Evolutionary conservation across 1,140 invertebrate genomes (phyloP).

Genomic region (Drosophila tropicalis): DNA sequence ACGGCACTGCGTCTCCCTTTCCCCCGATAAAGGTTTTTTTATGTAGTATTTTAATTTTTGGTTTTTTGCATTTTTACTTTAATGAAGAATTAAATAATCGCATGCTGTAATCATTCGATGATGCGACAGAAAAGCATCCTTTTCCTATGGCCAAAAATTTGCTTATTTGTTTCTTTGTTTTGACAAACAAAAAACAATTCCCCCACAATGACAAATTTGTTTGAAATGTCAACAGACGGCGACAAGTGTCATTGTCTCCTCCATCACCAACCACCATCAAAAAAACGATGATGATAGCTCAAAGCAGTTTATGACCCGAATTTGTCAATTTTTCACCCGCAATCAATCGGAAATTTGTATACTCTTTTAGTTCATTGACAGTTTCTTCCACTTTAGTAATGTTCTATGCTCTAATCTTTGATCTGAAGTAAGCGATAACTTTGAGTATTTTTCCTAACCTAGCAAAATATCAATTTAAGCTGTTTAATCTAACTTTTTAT

Average conservation of each 20-base stretch:
- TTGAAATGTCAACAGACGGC: constrained; percentile 70
- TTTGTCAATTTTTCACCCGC: constrained; percentile 28
- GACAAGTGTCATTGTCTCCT: constrained; percentile 70
- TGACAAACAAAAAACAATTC: constrained; percentile 31
- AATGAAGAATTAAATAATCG: constrained; percentile 30
- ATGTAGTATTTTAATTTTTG: not conserved
- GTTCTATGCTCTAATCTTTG: too few relatives aligned
- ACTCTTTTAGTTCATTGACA: not conserved
- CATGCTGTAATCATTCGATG: constrained; percentile 41
- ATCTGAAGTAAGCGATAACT: too few relatives aligned
- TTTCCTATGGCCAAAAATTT: constrained; percentile 40
- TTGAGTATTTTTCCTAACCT: too few relatives aligned
- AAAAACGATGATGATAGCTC: constrained; percentile 34
- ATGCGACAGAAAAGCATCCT: constrained; percentile 46
- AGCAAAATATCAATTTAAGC: too few relatives aligned
- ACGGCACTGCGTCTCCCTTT: not conserved
- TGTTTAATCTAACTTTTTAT: too few relatives aligned
- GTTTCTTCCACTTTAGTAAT: too few relatives aligned
- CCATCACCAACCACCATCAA: constrained; percentile 13
- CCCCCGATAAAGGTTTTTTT: not conserved
- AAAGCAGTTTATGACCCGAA: constrained; percentile 76
- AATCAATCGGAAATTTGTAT: not conserved
- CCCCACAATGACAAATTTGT: constrained; percentile 71
- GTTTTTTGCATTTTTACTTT: not conserved
- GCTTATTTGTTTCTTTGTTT: not conserved